Percentiles rank a stretch among this genome's conserved stretches.
Conservation (phyloP, 2,113 vertebrate species). For the Peromyscus leucopus region DNA sequence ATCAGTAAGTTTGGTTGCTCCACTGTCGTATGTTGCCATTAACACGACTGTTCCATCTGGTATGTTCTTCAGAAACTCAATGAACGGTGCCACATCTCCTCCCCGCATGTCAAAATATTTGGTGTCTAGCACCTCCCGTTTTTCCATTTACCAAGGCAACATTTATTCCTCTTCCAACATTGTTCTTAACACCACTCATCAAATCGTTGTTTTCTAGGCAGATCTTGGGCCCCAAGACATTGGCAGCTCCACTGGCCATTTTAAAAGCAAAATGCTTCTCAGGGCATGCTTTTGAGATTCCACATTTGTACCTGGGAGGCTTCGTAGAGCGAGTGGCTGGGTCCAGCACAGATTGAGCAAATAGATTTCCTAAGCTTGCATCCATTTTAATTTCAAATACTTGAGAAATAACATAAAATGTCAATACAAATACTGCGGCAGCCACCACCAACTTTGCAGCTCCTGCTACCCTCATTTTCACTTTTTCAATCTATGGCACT, state of each 20-base stretch:
- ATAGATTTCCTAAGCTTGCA: constrained; percentile 89
- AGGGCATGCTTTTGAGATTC: constrained; percentile 94
- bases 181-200: no score
- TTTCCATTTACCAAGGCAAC: constrained; percentile 82
- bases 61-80: no score
- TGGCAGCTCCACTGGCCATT: constrained; percentile 97
- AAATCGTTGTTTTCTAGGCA: constrained; percentile 94
- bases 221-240: constrained; percentile 96
- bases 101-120: constrained; percentile 96
- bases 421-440: constrained; percentile 90
- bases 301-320: constrained; percentile 91
- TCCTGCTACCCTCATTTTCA: constrained; percentile 91
- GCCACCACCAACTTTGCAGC: constrained; percentile 91
- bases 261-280: constrained; percentile 96
- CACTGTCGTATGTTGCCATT: no score
- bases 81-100: constrained; percentile 84
- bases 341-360: constrained; percentile 89
- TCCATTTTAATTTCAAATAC: constrained; percentile 95
- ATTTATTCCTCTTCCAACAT: no score
- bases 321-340: constrained; percentile 85
- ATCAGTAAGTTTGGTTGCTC: constrained; percentile 90
- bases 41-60: no score
- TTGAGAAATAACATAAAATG: constrained; percentile 94
- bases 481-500: constrained; percentile 76
- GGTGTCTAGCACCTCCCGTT: constrained; percentile 90